Evolutionary conservation across 1,140 invertebrate species (phyloP).

Genomic region (Plutomurus gul): DNA sequence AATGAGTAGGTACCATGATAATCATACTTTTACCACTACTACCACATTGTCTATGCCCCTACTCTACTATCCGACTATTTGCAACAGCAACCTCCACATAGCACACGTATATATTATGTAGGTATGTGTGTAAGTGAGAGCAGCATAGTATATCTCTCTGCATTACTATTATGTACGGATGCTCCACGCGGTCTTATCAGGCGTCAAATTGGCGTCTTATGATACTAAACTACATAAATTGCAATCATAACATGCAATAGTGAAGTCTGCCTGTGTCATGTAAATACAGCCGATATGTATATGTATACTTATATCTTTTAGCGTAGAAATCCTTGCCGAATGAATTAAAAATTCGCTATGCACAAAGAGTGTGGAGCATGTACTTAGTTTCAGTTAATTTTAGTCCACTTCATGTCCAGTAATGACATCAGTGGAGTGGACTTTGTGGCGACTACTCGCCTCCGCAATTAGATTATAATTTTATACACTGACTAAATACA

Average conservation of each 20-base stretch:
- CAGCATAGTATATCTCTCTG: too few species aligned
- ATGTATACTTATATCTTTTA: too few species aligned
- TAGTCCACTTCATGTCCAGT: too few species aligned
- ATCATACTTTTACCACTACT: too few species aligned
- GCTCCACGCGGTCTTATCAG: slow-evolving; percentile 23
- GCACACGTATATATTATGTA: too few species aligned
- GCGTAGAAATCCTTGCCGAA: background rate
- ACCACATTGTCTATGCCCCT: too few species aligned
- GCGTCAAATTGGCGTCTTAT: slow-evolving; percentile 33
- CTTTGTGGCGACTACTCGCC: background rate
- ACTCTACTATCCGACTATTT: too few species aligned
- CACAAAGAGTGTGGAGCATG: background rate
- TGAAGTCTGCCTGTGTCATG: background rate
- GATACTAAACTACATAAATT: slow-evolving; percentile 21
- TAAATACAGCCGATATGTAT: too few species aligned
- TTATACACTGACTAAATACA: background rate
- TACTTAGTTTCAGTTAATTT: background rate
- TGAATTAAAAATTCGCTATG: slow-evolving; percentile 16
- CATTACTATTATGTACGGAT: background rate
- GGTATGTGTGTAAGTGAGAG: too few species aligned
- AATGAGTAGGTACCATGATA: too few species aligned
- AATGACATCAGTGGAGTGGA: background rate
- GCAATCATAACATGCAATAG: background rate
- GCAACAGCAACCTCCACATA: too few species aligned
- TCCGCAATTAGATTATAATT: background rate